Evolutionary conservation across 2,113 vertebrate genomes (phyloP).

Genomic region (Andinoacara biseriatus): DNA sequence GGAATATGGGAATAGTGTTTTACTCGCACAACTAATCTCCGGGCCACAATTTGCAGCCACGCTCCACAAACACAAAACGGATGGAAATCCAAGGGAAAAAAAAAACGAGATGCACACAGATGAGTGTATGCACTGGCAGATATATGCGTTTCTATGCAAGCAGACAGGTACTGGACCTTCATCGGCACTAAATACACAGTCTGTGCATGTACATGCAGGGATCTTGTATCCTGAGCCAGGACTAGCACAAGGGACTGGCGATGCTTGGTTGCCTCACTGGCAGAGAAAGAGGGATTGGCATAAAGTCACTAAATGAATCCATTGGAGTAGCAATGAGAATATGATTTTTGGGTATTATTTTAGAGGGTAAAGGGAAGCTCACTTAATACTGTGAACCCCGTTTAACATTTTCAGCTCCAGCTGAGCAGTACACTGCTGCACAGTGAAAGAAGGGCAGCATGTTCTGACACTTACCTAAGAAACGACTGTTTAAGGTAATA

Average conservation of each 20-base stretch:
- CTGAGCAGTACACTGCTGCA: background rate
- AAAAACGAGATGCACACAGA: background rate
- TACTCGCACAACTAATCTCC: background rate
- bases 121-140: background rate
- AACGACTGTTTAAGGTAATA: background rate
- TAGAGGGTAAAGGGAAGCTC: constrained; percentile 8
- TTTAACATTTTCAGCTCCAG: constrained; percentile 22
- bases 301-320: constrained; percentile 42
- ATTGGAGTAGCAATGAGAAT: constrained; percentile 24
- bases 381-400: background rate
- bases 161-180: background rate
- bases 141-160: background rate
- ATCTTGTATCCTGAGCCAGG: constrained; percentile 28
- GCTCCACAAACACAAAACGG: background rate
- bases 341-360: constrained; percentile 26
- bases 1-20: background rate
- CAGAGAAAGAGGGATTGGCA: constrained; percentile 28
- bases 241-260: constrained; percentile 35
- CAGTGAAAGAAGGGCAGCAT: background rate
- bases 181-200: background rate
- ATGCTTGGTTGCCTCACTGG: constrained; percentile 37
- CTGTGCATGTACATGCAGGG: background rate
- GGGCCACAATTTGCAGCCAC: background rate
- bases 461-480: background rate
- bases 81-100: background rate